phyloP scores from a whole-genome alignment of 2,888 invertebrate genomes.

The Drosophila antonietae region DNA sequence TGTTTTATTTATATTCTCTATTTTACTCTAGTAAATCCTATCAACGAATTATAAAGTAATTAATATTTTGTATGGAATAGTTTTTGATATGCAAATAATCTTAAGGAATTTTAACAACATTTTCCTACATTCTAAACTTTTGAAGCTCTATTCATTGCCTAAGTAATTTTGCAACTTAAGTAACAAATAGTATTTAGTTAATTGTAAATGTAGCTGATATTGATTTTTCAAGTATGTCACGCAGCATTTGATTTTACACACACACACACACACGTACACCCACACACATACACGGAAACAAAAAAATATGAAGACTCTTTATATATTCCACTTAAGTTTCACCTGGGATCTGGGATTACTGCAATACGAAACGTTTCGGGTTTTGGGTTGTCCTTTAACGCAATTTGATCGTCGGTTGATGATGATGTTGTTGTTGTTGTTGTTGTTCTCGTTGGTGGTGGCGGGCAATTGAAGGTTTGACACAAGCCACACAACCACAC shows the following conservation, averaged over 20 bases:
- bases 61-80: too few species aligned
- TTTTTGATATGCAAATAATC: too few species aligned
- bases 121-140: too few species aligned
- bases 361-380: constrained; percentile 17
- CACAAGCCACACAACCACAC: constrained; percentile 50
- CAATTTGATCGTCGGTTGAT: constrained; percentile 9
- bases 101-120: too few species aligned
- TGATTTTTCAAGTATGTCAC: background rate
- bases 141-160: too few species aligned
- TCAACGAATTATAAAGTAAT: too few species aligned
- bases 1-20: too few species aligned
- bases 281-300: background rate
- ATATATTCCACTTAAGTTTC: constrained; percentile 39
- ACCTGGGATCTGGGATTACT: constrained; percentile 18
- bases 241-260: constrained; percentile 21
- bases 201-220: background rate
- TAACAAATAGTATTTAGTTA: too few species aligned
- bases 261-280: background rate
- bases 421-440: constrained; percentile 23
- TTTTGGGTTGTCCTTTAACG: constrained; percentile 17
- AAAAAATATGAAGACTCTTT: constrained; percentile 10
- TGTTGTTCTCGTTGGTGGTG: constrained; percentile 51
- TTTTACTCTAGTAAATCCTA: too few species aligned
- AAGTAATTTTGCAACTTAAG: too few species aligned
- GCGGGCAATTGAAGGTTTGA: constrained; percentile 78